Conservation (phyloP, 1,140 invertebrate genomes). For the Zophobas atratus region DNA sequence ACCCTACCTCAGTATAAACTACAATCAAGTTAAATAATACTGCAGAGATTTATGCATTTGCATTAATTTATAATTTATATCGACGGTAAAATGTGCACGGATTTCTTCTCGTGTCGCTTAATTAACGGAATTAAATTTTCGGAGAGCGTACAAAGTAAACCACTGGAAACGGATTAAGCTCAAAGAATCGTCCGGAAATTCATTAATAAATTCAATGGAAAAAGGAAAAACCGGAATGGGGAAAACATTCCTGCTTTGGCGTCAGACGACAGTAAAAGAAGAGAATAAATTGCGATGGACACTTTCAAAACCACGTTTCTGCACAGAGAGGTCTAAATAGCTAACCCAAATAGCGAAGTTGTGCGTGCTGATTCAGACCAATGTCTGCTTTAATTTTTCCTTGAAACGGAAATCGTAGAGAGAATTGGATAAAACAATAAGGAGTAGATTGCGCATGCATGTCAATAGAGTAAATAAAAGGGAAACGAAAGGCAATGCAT, state of each 20-base stretch:
- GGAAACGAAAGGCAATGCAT: background rate
- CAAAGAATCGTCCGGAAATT: background rate
- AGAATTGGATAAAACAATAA: background rate
- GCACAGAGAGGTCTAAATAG: background rate
- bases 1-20: conserved; percentile 1
- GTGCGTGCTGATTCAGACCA: conserved; percentile 3
- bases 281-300: background rate
- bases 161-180: background rate
- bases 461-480: background rate
- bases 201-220: conserved; percentile 17
- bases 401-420: background rate
- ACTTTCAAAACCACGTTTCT: background rate
- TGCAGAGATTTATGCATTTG: conserved; percentile 3
- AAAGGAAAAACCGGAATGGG: background rate
- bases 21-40: conserved; percentile 17
- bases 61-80: background rate
- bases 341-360: background rate
- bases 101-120: no score
- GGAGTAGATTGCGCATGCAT: background rate
- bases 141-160: background rate
- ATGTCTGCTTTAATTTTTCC: background rate
- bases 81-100: background rate
- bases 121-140: no score
- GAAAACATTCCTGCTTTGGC: background rate
- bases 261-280: background rate